phyloP scores from a whole-genome alignment of 2,113 vertebrate species.

The Melanerpes aurifrons region DNA sequence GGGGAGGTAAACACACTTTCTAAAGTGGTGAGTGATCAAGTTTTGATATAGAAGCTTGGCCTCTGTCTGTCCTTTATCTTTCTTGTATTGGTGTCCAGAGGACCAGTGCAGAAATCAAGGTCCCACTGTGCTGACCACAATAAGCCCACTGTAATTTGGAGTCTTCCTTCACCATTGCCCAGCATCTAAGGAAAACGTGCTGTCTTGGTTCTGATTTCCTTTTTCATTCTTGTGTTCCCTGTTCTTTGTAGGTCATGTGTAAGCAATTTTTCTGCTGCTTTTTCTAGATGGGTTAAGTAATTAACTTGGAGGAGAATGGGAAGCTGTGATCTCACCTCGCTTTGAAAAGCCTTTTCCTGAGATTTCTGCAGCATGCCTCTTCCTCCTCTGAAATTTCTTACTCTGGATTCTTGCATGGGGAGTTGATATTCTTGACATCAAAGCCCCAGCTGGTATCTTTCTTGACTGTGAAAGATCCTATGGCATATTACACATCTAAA shows the following conservation, averaged over 20 bases:
- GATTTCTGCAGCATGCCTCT: not conserved
- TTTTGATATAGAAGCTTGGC: not conserved
- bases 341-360: slow-evolving; percentile 44
- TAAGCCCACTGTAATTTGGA: not conserved
- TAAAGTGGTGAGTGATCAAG: rapidly evolving
- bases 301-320: slow-evolving; percentile 49
- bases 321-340: slow-evolving; percentile 36
- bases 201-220: not conserved
- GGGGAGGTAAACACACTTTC: not conserved
- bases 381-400: slow-evolving; percentile 5
- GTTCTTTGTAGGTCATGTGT: slow-evolving; percentile 50
- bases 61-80: not conserved
- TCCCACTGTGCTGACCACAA: not conserved
- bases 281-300: slow-evolving; percentile 54
- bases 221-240: not conserved
- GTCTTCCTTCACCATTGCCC: not conserved
- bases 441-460: not conserved
- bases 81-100: not conserved
- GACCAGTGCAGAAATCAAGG: not conserved
- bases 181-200: not conserved
- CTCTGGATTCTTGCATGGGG: not conserved
- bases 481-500: not conserved
- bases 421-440: slow-evolving; percentile 2
- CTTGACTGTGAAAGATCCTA: not conserved
- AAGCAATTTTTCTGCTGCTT: slow-evolving; percentile 50